Percentiles rank a stretch among this genome's conserved stretches.
Evolutionary conservation across 2,888 invertebrate species (phyloP).

Genomic region (Trachelus tabidus): DNA sequence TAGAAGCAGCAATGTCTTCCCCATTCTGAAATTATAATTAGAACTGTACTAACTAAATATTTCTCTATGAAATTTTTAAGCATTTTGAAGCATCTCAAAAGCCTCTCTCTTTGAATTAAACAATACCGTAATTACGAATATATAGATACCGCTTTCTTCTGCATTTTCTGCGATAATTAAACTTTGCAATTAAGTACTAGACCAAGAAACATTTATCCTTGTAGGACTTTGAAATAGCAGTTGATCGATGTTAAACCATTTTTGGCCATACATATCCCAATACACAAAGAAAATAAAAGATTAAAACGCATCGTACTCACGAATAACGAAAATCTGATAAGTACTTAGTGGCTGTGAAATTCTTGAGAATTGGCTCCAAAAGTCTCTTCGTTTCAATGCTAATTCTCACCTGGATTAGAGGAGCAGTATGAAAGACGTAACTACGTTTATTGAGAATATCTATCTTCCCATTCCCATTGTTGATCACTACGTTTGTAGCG

Average conservation of each 20-base stretch:
- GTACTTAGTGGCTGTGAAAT: constrained; percentile 3
- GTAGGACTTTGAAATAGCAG: neutral
- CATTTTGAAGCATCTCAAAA: neutral
- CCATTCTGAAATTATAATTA: constrained; percentile 20
- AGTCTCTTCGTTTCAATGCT: neutral
- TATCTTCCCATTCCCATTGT: neutral
- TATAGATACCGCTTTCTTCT: neutral
- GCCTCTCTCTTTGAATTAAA: neutral
- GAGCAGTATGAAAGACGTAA: neutral
- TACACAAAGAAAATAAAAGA: neutral
- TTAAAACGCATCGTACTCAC: neutral
- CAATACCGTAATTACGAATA: neutral
- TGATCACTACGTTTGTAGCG: neutral
- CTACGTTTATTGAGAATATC: neutral
- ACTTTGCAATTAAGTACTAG: neutral
- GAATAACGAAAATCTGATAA: neutral
- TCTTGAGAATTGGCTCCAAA: neutral
- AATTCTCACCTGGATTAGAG: neutral
- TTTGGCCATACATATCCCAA: neutral
- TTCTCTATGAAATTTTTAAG: neutral
- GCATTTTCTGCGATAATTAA: neutral
- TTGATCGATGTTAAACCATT: neutral
- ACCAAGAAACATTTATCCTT: neutral
- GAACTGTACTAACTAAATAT: neutral
- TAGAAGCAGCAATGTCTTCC: constrained; percentile 41